Conservation (phyloP, 2,888 invertebrate genomes). For the Notocelia uddmanniana region DNA sequence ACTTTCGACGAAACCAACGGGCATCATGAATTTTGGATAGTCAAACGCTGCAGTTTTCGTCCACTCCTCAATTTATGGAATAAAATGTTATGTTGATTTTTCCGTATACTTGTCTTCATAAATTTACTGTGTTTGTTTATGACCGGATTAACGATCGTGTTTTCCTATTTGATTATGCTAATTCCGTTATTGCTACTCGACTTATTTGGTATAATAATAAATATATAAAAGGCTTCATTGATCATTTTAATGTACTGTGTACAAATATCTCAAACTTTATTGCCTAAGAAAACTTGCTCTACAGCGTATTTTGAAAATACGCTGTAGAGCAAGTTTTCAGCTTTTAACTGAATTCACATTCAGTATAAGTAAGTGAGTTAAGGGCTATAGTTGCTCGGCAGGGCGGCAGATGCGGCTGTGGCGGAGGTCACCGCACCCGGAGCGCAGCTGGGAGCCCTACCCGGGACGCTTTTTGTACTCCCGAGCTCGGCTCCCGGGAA, state of each 20-base stretch:
- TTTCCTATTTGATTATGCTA: slow-evolving; percentile 41
- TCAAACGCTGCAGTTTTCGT: slow-evolving; percentile 11
- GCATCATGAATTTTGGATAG: slow-evolving; percentile 9
- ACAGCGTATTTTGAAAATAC: too few species aligned
- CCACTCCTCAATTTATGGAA: slow-evolving; percentile 25
- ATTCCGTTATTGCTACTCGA: slow-evolving; percentile 33
- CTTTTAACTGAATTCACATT: slow-evolving; percentile 32
- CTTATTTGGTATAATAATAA: slow-evolving; percentile 35
- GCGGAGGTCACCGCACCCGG: slow-evolving; percentile 76
- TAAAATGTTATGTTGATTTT: slow-evolving; percentile 33
- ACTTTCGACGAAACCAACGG: slow-evolving; percentile 28
- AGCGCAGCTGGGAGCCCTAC: slow-evolving; percentile 73
- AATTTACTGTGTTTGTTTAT: slow-evolving; percentile 42
- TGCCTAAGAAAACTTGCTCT: too few species aligned
- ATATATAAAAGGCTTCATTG: background rate
- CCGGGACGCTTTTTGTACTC: slow-evolving; percentile 68
- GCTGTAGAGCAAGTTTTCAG: slow-evolving; percentile 5
- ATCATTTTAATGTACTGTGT: background rate
- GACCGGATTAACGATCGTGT: slow-evolving; percentile 35
- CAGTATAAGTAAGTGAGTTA: slow-evolving; percentile 33
- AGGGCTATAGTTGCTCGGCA: slow-evolving; percentile 47
- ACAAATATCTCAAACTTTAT: background rate
- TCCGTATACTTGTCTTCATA: slow-evolving; percentile 37
- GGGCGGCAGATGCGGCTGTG: slow-evolving; percentile 74
- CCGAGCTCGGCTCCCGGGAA: slow-evolving; percentile 53